Percentiles rank a stretch among this genome's conserved stretches.
These are phyloP conservation scores for Notodromas monacha DNA, from an alignment of 2,888 invertebrate genomes.

Conservation along the genomic window DNA sequence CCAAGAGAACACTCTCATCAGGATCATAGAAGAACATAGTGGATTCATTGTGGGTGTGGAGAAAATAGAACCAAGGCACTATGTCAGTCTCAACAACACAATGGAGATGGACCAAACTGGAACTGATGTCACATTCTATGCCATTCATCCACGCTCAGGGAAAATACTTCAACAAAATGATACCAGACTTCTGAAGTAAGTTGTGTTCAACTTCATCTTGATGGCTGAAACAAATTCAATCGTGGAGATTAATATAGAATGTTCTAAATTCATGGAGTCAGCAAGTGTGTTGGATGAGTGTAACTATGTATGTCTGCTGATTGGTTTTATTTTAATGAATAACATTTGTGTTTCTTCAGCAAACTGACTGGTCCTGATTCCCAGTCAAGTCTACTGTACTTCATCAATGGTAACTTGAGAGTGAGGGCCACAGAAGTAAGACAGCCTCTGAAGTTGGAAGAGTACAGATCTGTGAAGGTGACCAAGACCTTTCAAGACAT, in stretches of 20 bases:
- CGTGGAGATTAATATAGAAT: no score
- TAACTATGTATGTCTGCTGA: no score
- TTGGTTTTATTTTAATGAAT: no score
- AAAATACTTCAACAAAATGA: no score
- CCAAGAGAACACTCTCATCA: slow-evolving; percentile 22
- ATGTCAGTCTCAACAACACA: slow-evolving; percentile 35
- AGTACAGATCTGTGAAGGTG: slow-evolving; percentile 11
- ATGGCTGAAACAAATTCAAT: no score
- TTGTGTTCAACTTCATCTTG: no score
- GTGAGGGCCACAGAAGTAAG: slow-evolving; percentile 33
- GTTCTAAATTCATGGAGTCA: no score
- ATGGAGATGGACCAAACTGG: slow-evolving; percentile 25
- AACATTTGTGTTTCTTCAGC: no score
- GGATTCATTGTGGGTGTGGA: slow-evolving; percentile 47
- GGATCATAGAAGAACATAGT: slow-evolving; percentile 32
- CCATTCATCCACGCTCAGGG: slow-evolving; percentile 35
- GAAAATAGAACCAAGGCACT: slow-evolving; percentile 41
- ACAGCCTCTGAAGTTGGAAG: slow-evolving; percentile 17
- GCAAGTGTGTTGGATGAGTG: no score
- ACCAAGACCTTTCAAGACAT: slow-evolving; percentile 10
- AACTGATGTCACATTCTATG: slow-evolving; percentile 60
- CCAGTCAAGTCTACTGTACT: slow-evolving; percentile 30
- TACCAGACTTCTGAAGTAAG: no score
- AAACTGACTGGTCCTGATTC: slow-evolving; percentile 26
- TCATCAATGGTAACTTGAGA: slow-evolving; percentile 30